Conservation (phyloP, 1,140 invertebrate species). For the Drosophila cardini region DNA sequence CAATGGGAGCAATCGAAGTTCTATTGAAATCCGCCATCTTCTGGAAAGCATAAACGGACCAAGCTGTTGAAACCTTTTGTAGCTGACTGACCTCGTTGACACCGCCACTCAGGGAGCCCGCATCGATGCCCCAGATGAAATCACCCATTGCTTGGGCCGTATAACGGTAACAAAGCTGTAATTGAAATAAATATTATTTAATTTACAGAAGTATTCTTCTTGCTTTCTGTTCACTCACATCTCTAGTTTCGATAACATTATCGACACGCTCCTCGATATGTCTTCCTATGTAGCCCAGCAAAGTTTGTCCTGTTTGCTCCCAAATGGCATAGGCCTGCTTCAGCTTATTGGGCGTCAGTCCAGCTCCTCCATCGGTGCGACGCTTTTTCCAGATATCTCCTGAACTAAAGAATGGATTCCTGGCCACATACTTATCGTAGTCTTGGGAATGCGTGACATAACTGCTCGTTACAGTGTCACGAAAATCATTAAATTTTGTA, state of each 20-base stretch:
- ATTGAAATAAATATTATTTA: not conserved
- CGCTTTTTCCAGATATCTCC: slow-evolving; percentile 86
- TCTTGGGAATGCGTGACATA: slow-evolving; percentile 59
- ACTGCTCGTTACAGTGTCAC: slow-evolving; percentile 73
- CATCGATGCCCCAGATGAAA: slow-evolving; percentile 85
- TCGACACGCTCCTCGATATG: slow-evolving; percentile 20
- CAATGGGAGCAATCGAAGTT: slow-evolving; percentile 47
- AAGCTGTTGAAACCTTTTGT: slow-evolving; percentile 49
- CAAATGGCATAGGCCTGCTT: slow-evolving; percentile 62
- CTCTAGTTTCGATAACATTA: slow-evolving; percentile 61
- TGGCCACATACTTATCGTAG: slow-evolving; percentile 79
- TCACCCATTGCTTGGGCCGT: slow-evolving; percentile 85
- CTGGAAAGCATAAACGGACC: slow-evolving; percentile 48
- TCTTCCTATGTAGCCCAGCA: slow-evolving; percentile 51
- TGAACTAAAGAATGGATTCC: slow-evolving; percentile 85
- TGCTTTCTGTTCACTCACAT: slow-evolving; percentile 52
- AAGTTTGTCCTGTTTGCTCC: slow-evolving; percentile 52
- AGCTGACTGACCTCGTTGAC: slow-evolving; percentile 43
- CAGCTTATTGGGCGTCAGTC: slow-evolving; percentile 85
- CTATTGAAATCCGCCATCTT: slow-evolving; percentile 49
- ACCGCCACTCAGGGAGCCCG: slow-evolving; percentile 60
- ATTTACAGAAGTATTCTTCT: too few relatives aligned
- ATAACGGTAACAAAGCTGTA: slow-evolving; percentile 75
- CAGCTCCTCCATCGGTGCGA: slow-evolving; percentile 85
- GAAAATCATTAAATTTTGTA: slow-evolving; percentile 85